Base-by-base conservation (phyloP, 1,140 invertebrate genomes). In the Coptotermes formosanus region DNA sequence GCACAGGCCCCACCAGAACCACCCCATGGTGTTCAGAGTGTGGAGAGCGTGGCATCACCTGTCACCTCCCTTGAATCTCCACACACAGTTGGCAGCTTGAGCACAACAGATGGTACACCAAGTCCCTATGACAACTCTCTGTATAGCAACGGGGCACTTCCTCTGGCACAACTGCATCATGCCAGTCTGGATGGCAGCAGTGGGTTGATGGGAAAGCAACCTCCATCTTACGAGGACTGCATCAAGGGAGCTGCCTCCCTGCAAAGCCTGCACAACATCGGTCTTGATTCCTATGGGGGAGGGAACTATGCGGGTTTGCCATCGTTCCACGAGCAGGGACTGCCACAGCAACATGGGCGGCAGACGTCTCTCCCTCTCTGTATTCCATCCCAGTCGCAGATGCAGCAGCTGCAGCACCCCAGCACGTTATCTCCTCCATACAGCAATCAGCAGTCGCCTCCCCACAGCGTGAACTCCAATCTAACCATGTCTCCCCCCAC, bases 151-250 rank as follows among this genome's bases (percentile, higher is more conserved):
- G 95, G 95, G 0, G 88, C 87, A 88, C 93, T 95, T 89, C 93
- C 95, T 52, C 92, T 86, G 83, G 86, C 85, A 52, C 85, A 52
- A 89, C 92, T 92, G 90, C 92, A 92, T 88, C 91, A 92, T 88
- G 87, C 90, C 19, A 89, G 90, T 83, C 89, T 93, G 48, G 92
- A 95, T 87, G 92, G 92, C n/a, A 91, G 91, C 87, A 93, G 92
- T 89, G 88, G 89, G 6, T 90, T 91, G 11, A 90, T 91, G 9
- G 32, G 88, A 4, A 96, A 97, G 88, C 96, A 97, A 89, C 96
- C 96, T 38, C 96, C 97, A 30, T 95, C 96, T 85, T 97, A 97
- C 91, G 96, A 97, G 89, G 97, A 97, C 89, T 97, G 96, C 89
- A 95, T 97, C 89, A 97, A 97, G 91, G 91, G 89, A 87, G 91